Percentiles rank a stretch among this genome's conserved stretches.
These are phyloP conservation scores for Orthosia gothica DNA, from an alignment of 2,888 invertebrate genomes.

Conservation along the genomic window DNA sequence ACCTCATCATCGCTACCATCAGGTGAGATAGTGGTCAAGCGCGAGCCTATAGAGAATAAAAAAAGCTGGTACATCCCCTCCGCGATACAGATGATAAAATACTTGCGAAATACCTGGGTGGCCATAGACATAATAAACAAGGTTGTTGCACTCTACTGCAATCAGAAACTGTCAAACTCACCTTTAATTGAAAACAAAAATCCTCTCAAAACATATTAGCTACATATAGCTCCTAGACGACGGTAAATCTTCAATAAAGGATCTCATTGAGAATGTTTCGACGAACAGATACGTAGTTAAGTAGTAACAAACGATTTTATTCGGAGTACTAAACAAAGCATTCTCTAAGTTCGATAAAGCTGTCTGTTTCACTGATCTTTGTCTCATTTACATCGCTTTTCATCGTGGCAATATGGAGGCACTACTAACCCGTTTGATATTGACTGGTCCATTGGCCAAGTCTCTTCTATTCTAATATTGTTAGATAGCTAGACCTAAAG, in stretches of 20 bases:
- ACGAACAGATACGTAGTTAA: constrained; percentile 43
- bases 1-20: no score
- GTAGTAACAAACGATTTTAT: constrained; percentile 41
- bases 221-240: constrained; percentile 24
- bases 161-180: constrained; percentile 14
- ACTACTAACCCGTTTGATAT: neutral
- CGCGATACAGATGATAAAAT: neutral
- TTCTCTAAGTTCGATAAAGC: constrained; percentile 20
- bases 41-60: no score
- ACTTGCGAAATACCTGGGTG: neutral
- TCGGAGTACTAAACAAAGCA: constrained; percentile 44
- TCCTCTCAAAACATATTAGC: constrained; percentile 33
- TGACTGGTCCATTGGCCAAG: no score
- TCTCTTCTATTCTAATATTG: no score
- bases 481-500: no score
- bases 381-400: constrained; percentile 6
- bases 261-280: constrained; percentile 40
- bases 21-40: no score
- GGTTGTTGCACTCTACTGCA: neutral
- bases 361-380: constrained; percentile 11
- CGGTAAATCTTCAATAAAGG: constrained; percentile 52
- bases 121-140: no score
- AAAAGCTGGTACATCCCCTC: no score
- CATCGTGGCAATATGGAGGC: neutral
- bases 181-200: constrained; percentile 31